These are phyloP conservation scores for Xyrichtys novacula DNA, from an alignment of 2,797 vertebrate genomes.

Conservation along the genomic window DNA sequence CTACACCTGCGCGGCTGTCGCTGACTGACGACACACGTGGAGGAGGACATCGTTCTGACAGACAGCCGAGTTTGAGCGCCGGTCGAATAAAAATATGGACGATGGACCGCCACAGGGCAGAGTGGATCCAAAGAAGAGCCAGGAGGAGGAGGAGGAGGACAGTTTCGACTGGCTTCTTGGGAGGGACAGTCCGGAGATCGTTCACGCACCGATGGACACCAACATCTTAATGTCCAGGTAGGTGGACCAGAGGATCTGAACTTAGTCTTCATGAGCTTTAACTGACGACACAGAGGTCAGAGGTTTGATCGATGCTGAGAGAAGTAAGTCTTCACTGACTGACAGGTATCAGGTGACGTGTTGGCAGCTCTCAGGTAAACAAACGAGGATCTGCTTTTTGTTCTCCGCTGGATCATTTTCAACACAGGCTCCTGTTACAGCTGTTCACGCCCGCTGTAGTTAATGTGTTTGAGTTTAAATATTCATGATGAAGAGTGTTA, in stretches of 20 bases:
- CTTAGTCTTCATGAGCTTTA: too few relatives aligned
- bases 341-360: slow-evolving; percentile 1
- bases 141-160: neutral
- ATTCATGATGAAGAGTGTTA: neutral
- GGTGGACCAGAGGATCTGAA: neutral
- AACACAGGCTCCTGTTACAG: neutral
- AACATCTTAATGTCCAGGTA: slow-evolving; percentile 41
- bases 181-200: neutral
- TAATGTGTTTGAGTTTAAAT: neutral
- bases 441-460: neutral
- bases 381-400: neutral
- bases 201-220: slow-evolving; percentile 54
- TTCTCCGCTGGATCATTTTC: neutral
- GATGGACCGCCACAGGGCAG: neutral
- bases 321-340: neutral
- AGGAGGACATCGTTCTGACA: neutral
- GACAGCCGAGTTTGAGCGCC: neutral
- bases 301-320: neutral
- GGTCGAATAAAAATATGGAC: slow-evolving; percentile 16
- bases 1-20: slow-evolving; percentile 22
- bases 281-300: neutral
- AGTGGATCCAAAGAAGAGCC: neutral
- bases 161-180: slow-evolving; percentile 47
- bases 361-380: slow-evolving; percentile 9
- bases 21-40: neutral